phyloP scores from a whole-genome alignment of 1,140 invertebrate species.

The Amyelois transitella region DNA sequence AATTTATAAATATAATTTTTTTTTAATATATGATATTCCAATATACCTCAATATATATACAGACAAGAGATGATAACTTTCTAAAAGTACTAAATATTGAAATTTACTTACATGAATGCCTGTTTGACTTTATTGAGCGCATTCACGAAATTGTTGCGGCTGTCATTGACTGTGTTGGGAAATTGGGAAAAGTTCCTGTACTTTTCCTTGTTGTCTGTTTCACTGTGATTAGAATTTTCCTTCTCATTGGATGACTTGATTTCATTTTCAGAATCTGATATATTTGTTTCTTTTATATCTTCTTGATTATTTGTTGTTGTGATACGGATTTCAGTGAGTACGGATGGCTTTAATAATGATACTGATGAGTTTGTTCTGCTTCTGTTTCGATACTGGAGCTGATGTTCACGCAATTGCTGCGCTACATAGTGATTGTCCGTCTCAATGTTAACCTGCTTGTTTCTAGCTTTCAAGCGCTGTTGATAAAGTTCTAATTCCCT shows the following conservation, averaged over 20 bases:
- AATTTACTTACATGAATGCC: constrained; percentile 56
- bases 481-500: constrained; percentile 67
- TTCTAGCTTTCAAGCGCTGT: constrained; percentile 57
- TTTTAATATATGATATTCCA: too few species aligned
- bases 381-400: constrained; percentile 54
- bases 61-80: not conserved
- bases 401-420: constrained; percentile 66
- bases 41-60: too few species aligned
- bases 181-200: constrained; percentile 44
- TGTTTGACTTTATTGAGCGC: constrained; percentile 70
- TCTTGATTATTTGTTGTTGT: constrained; percentile 54
- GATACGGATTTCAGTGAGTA: constrained; percentile 67
- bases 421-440: constrained; percentile 69
- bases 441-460: constrained; percentile 63
- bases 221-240: constrained; percentile 49
- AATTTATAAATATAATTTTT: not conserved
- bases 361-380: constrained; percentile 35
- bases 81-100: not conserved
- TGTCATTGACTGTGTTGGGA: constrained; percentile 48
- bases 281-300: constrained; percentile 33
- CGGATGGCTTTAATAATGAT: constrained; percentile 68
- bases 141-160: constrained; percentile 63
- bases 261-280: constrained; percentile 59
- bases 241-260: constrained; percentile 44
- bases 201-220: constrained; percentile 45